phyloP scores from a whole-genome alignment of 1,140 invertebrate genomes.

The Heliconius congener region DNA sequence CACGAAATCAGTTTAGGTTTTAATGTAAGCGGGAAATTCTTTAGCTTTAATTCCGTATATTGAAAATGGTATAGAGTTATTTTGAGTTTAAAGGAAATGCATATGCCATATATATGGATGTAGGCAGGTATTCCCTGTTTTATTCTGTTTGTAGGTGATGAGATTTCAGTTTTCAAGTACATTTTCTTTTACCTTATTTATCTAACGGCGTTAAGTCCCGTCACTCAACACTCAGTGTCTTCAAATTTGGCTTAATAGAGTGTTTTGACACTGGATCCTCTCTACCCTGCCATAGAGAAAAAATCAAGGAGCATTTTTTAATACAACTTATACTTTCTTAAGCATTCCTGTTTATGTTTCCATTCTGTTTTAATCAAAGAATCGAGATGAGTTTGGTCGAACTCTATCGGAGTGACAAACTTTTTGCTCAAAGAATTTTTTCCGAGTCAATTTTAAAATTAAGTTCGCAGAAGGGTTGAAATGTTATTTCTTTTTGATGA shows the following conservation, averaged over 20 bases:
- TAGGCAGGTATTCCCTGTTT: neutral
- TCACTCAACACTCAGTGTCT: too few species aligned
- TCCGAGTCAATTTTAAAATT: conserved; percentile 63
- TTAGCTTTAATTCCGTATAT: conserved; percentile 33
- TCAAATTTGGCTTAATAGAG: too few species aligned
- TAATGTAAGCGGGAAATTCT: conserved; percentile 34
- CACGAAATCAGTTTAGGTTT: conserved; percentile 42
- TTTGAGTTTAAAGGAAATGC: conserved; percentile 16
- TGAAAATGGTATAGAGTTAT: conserved; percentile 26
- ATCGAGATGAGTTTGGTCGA: conserved; percentile 27
- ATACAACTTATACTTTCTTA: neutral
- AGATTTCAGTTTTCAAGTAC: neutral
- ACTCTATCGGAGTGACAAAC: conserved; percentile 40
- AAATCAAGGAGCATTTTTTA: too few species aligned
- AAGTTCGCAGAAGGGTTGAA: conserved; percentile 62
- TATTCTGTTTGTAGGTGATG: neutral
- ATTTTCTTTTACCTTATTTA: neutral
- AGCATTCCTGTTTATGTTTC: too few species aligned
- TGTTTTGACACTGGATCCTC: too few species aligned
- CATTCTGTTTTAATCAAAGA: conserved; percentile 1
- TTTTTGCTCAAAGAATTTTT: conserved; percentile 45
- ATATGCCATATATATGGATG: neutral
- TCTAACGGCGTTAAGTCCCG: too few species aligned
- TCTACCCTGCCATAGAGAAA: too few species aligned
- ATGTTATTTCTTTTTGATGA: conserved; percentile 73